These are phyloP conservation scores for Microplitis demolitor DNA, from an alignment of 1,140 invertebrate species.

Conservation along the genomic window DNA sequence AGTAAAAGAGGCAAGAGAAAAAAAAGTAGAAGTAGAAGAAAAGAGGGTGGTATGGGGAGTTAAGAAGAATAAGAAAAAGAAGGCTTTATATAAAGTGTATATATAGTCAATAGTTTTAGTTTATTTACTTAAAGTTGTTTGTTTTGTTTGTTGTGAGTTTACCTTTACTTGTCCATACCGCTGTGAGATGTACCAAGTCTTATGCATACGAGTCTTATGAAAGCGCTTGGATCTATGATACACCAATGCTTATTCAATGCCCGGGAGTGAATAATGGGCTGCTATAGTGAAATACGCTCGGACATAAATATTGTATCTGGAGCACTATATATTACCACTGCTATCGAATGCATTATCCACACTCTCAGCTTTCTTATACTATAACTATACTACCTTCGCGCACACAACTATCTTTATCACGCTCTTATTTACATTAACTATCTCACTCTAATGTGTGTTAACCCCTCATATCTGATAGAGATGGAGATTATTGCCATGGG, in stretches of 20 bases:
- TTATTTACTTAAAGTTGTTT: too few relatives aligned
- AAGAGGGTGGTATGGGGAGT: too few relatives aligned
- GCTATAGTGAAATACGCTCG: conserved; percentile 55
- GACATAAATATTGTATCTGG: conserved; percentile 61
- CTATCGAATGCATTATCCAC: conserved; percentile 57
- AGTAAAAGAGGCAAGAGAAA: too few relatives aligned
- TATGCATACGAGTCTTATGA: conserved; percentile 31
- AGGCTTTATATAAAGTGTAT: too few relatives aligned
- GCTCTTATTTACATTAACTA: not conserved
- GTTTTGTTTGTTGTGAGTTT: too few relatives aligned
- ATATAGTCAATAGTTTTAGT: too few relatives aligned
- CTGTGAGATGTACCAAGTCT: not conserved
- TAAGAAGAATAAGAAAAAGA: too few relatives aligned
- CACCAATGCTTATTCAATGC: conserved; percentile 58
- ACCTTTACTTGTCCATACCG: not conserved
- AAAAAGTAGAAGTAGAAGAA: too few relatives aligned
- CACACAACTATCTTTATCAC: not conserved
- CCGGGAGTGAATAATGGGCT: conserved; percentile 59
- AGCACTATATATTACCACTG: conserved; percentile 57
- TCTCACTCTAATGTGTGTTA: not conserved
- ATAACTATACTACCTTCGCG: conserved; percentile 1
- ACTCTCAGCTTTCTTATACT: conserved; percentile 39
- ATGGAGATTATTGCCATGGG: conserved; percentile 54
- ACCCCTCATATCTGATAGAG: conserved; percentile 48
- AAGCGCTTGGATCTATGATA: conserved; percentile 51